phyloP scores from a whole-genome alignment of 1,140 invertebrate genomes.

The Drosophila pruinosa region DNA sequence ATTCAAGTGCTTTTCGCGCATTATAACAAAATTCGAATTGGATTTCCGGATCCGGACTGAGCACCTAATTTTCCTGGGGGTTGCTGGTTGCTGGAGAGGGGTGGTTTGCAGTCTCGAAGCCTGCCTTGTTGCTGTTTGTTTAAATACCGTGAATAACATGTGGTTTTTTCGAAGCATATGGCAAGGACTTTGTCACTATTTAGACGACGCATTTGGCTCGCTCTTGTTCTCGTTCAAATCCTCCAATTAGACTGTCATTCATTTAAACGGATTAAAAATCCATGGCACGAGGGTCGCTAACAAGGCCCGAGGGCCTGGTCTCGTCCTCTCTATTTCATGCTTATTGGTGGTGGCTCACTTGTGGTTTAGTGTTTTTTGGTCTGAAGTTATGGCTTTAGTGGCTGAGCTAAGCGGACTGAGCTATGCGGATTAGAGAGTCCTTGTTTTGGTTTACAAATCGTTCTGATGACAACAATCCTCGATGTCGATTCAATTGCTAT shows the following conservation, averaged over 20 bases:
- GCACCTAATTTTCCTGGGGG: constrained; percentile 67
- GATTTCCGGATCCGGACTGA: constrained; percentile 56
- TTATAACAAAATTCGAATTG: constrained; percentile 79
- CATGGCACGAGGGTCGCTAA: constrained; percentile 37
- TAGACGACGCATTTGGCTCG: constrained; percentile 40
- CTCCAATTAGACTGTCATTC: constrained; percentile 83
- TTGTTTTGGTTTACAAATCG: constrained; percentile 78
- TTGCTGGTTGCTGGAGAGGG: constrained; percentile 12
- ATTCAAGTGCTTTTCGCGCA: constrained; percentile 81
- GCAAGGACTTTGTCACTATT: constrained; percentile 82
- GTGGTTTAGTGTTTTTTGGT: constrained; percentile 47
- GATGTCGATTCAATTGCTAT: neutral
- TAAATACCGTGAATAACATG: constrained; percentile 83
- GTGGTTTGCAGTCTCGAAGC: constrained; percentile 1
- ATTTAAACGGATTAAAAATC: constrained; percentile 82
- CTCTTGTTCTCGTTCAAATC: constrained; percentile 58
- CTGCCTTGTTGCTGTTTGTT: constrained; percentile 75
- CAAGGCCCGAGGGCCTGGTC: constrained; percentile 29
- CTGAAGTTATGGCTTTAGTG: constrained; percentile 26
- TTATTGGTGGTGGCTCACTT: constrained; percentile 46
- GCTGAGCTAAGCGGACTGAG: constrained; percentile 49
- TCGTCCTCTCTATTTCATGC: neutral
- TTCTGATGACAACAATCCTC: constrained; percentile 43
- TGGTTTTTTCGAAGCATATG: constrained; percentile 82
- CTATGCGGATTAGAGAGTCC: constrained; percentile 65